Conservation (phyloP, 2,888 invertebrate species). For the Folsomia candida region DNA sequence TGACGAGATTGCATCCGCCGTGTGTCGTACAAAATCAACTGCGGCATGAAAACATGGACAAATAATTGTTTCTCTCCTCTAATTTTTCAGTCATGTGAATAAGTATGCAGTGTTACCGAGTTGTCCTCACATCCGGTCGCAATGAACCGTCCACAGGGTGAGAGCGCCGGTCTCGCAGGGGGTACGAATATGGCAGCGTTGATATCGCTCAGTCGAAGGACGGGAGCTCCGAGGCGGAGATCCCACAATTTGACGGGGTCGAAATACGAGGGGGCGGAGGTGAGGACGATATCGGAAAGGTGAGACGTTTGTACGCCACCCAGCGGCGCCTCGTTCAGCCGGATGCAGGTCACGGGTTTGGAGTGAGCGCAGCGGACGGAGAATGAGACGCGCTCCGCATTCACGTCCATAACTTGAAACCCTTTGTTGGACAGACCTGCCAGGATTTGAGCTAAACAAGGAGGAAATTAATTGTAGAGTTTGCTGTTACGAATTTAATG, state of each 20-base stretch:
- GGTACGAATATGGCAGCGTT: conserved; percentile 33
- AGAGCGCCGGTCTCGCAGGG: conserved; percentile 38
- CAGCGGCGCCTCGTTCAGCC: conserved; percentile 48
- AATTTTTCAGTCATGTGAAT: background rate
- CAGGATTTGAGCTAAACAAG: conserved; percentile 38
- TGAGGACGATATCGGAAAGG: conserved; percentile 42
- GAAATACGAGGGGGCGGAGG: conserved; percentile 31
- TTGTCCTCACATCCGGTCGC: conserved; percentile 48
- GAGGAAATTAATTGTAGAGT: no score
- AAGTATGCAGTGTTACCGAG: conserved; percentile 32
- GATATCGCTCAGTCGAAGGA: conserved; percentile 43
- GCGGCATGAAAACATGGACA: background rate
- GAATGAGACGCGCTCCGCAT: conserved; percentile 32
- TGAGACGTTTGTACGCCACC: conserved; percentile 23
- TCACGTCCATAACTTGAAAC: conserved; percentile 43
- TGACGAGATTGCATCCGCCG: conserved; percentile 43
- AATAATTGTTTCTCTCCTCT: background rate
- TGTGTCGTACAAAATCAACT: conserved; percentile 43
- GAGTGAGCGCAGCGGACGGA: conserved; percentile 39
- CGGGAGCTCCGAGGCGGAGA: conserved; percentile 20
- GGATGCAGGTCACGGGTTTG: conserved; percentile 42
- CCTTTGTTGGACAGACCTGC: conserved; percentile 43
- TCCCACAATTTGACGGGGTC: conserved; percentile 49
- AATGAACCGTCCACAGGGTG: conserved; percentile 48
- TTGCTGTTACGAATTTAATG: no score